These are phyloP conservation scores for Chaetura pelagica DNA, from an alignment of 2,113 vertebrate species.

Conservation along the genomic window DNA sequence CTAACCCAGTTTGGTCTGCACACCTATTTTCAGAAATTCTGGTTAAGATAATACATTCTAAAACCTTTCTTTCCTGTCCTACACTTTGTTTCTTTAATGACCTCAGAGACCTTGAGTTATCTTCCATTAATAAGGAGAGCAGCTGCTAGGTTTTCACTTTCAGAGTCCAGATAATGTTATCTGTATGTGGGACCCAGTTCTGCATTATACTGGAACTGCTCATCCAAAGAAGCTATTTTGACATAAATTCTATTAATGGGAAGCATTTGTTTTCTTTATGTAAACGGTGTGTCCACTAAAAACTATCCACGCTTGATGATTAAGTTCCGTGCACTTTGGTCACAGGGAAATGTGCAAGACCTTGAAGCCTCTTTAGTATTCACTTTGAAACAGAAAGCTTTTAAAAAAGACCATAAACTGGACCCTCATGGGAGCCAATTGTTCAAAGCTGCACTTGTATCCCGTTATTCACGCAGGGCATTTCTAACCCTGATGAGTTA, in stretches of 20 bases:
- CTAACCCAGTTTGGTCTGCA: background rate
- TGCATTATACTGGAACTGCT: background rate
- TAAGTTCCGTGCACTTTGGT: background rate
- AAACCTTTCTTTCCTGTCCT: background rate
- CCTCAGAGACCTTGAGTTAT: background rate
- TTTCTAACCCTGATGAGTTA: background rate
- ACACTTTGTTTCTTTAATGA: background rate
- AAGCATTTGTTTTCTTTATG: background rate
- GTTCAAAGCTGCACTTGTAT: background rate
- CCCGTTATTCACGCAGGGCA: background rate
- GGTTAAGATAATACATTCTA: background rate
- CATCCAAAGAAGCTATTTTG: background rate
- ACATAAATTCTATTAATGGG: background rate
- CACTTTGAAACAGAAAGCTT: background rate
- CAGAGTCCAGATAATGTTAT: background rate
- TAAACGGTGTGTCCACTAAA: background rate
- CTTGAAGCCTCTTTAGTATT: background rate
- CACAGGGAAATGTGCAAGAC: background rate
- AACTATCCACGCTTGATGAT: background rate
- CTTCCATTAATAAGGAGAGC: background rate
- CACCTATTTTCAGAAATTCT: background rate
- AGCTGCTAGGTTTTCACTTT: conserved; percentile 1
- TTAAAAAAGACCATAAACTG: background rate
- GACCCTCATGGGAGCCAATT: background rate
- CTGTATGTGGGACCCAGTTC: background rate